A percentile compares a stretch with the other conserved stretches of the same genome.
Conservation (phyloP, 2,888 invertebrate species). For the Helleia helle region DNA sequence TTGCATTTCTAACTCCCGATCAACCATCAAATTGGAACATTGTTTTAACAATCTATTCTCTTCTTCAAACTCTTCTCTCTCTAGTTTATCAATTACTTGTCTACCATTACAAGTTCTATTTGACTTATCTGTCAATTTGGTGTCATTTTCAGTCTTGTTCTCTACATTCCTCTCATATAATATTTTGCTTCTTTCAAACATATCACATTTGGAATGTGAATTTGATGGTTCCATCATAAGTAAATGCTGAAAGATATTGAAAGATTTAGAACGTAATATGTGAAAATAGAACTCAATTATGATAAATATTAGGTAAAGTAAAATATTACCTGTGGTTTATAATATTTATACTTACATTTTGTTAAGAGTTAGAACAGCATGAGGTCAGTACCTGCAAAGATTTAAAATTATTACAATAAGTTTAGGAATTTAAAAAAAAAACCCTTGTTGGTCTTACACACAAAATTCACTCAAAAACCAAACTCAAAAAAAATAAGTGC, state of each 20-base stretch:
- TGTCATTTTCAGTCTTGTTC: slow-evolving; percentile 50
- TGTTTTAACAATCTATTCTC: slow-evolving; percentile 59
- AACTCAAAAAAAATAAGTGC: too few relatives aligned
- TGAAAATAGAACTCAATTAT: too few relatives aligned
- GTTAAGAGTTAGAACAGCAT: slow-evolving; percentile 15
- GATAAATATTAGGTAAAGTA: too few relatives aligned
- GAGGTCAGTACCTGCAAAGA: slow-evolving; percentile 17
- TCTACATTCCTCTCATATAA: slow-evolving; percentile 41
- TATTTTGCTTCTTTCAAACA: slow-evolving; percentile 39
- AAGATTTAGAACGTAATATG: too few relatives aligned
- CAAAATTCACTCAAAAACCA: too few relatives aligned
- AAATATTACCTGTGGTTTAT: too few relatives aligned
- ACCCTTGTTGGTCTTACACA: too few relatives aligned
- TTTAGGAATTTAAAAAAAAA: too few relatives aligned
- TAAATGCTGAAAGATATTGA: slow-evolving; percentile 22
- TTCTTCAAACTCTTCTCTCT: slow-evolving; percentile 62
- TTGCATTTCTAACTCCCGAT: slow-evolving; percentile 39
- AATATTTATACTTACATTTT: slow-evolving; percentile 10
- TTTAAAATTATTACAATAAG: not conserved
- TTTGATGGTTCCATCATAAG: slow-evolving; percentile 62
- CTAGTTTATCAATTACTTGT: slow-evolving; percentile 55
- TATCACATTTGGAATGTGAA: slow-evolving; percentile 46
- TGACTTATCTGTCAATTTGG: slow-evolving; percentile 31
- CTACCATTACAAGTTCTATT: slow-evolving; percentile 32
- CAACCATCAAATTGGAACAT: slow-evolving; percentile 54